These are phyloP conservation scores for Gobio gobio DNA, from an alignment of 2,113 vertebrate genomes.

Conservation along the genomic window DNA sequence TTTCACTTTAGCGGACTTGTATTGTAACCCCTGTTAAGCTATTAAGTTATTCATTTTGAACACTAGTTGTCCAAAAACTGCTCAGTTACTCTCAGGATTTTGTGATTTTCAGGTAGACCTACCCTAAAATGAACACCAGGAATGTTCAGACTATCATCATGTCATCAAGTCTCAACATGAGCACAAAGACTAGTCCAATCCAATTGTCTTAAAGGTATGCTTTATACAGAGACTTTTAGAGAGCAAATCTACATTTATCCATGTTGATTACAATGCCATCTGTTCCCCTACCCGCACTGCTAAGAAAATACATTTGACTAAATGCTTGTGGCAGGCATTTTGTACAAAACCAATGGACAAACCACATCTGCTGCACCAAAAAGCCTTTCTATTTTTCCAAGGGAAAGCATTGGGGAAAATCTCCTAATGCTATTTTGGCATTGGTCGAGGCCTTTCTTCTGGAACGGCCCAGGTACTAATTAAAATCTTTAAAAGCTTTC, in stretches of 20 bases:
- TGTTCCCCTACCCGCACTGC: conserved; percentile 45
- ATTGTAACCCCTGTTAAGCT: not conserved
- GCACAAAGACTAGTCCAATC: not conserved
- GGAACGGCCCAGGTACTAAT: conserved; percentile 43
- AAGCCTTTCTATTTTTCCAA: conserved; percentile 40
- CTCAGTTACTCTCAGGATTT: too few relatives aligned
- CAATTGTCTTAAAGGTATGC: not conserved
- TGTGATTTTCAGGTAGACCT: not conserved
- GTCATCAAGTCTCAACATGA: not conserved
- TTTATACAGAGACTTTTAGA: conserved; percentile 6
- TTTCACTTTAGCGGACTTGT: not conserved
- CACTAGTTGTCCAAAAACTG: not conserved
- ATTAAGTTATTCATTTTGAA: not conserved
- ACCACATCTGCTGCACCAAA: conserved; percentile 40
- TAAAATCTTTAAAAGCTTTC: conserved; percentile 37
- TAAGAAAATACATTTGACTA: conserved; percentile 50
- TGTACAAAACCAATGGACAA: conserved; percentile 35
- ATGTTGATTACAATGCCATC: conserved; percentile 58
- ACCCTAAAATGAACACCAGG: not conserved
- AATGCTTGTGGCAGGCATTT: conserved; percentile 43
- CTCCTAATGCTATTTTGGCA: conserved; percentile 46
- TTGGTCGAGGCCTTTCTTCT: conserved; percentile 26
- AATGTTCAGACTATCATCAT: not conserved
- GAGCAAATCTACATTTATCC: conserved; percentile 22
- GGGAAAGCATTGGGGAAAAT: conserved; percentile 40